Conservation (phyloP, 2,797 vertebrate genomes). For the Karalla daura region DNA sequence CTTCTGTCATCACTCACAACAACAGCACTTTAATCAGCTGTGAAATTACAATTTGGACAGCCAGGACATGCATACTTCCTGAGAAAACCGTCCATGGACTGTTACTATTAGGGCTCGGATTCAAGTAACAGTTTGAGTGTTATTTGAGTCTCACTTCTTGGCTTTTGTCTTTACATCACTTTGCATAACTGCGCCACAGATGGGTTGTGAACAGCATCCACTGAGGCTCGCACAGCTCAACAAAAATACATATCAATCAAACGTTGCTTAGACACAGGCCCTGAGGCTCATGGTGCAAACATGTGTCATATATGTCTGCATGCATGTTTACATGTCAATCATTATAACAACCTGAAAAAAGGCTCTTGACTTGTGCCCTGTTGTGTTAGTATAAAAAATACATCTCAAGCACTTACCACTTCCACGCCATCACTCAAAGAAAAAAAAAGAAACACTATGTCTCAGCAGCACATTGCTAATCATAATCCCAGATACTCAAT, state of each 20-base stretch:
- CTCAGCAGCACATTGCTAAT: conserved; percentile 2
- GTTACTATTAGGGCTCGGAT: conserved; percentile 16
- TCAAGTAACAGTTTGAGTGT: conserved; percentile 5
- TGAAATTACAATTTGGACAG: conserved; percentile 34
- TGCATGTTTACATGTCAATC: conserved; percentile 18
- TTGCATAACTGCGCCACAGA: neutral
- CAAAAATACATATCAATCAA: neutral
- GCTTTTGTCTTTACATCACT: neutral
- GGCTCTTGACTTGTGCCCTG: conserved; percentile 18
- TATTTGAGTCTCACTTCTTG: neutral
- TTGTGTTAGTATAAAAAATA: no score
- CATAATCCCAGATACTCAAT: conserved; percentile 16
- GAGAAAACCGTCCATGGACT: conserved; percentile 18
- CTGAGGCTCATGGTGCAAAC: neutral
- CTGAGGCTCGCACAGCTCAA: neutral
- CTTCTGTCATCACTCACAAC: conserved; percentile 16
- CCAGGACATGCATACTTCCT: neutral
- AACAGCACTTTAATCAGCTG: conserved; percentile 36
- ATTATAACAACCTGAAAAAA: conserved; percentile 29
- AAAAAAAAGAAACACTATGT: conserved; percentile 39
- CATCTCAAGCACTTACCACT: conserved; percentile 40
- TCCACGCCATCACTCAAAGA: conserved; percentile 42
- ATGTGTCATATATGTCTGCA: neutral
- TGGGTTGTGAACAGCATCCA: neutral
- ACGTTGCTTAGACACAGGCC: neutral